Percentiles rank a stretch among this genome's conserved stretches.
Conservation (phyloP, 2,113 vertebrate genomes). For the Gulo gulo region DNA sequence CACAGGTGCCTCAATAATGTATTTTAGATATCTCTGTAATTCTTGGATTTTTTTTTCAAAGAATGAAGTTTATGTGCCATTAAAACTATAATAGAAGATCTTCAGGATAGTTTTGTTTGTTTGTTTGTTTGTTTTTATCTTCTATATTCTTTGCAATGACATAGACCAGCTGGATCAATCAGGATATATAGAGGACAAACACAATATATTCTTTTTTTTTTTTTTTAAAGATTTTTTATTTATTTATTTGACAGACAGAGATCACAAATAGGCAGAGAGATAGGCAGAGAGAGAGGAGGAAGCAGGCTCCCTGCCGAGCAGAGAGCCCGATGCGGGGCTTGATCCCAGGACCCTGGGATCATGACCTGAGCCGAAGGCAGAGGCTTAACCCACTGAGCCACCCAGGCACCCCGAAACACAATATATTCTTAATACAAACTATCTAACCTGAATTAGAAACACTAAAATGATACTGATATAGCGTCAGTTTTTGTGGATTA, state of each 20-base stretch:
- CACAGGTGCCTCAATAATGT: not conserved
- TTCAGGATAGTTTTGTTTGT: not conserved
- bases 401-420: not conserved
- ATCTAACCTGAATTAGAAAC: not conserved
- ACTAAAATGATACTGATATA: not conserved
- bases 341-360: too few species aligned
- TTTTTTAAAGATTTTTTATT: too few species aligned
- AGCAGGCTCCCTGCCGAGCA: too few species aligned
- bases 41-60: not conserved
- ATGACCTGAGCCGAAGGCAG: too few species aligned
- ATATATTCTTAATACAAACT: not conserved
- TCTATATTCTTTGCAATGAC: not conserved
- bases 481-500: not conserved
- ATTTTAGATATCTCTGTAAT: not conserved
- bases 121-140: not conserved
- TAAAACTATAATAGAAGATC: not conserved
- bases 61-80: not conserved
- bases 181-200: not conserved
- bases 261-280: too few species aligned
- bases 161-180: not conserved
- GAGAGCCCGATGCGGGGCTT: too few species aligned
- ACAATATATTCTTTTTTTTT: not conserved
- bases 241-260: too few species aligned
- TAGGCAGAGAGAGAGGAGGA: too few species aligned
- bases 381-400: too few species aligned